Evolutionary conservation across 1,140 invertebrate species (phyloP).

Genomic region (Lepidurus apus): DNA sequence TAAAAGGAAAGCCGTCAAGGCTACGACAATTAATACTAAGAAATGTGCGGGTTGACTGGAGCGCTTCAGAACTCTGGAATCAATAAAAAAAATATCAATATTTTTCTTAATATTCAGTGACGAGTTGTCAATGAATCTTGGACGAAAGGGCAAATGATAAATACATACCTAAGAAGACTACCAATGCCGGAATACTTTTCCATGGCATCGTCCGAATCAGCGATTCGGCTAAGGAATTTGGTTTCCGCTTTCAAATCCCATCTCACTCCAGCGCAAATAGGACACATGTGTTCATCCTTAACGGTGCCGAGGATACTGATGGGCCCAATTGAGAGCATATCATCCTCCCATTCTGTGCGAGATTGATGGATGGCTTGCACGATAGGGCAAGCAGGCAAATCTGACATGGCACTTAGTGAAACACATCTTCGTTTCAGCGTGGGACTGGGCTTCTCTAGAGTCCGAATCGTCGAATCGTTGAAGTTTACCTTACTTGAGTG

Average conservation of each 20-base stretch:
- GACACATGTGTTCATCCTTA: neutral
- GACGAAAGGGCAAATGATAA: neutral
- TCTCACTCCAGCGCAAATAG: neutral
- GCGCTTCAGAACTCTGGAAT: slow-evolving; percentile 57
- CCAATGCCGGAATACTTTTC: neutral
- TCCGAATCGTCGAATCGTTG: neutral
- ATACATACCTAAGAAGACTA: neutral
- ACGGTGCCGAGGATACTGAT: neutral
- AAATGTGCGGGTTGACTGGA: slow-evolving; percentile 70
- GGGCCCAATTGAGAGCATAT: neutral
- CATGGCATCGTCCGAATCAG: slow-evolving; percentile 4
- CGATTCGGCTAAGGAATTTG: neutral
- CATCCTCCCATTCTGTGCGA: slow-evolving; percentile 14
- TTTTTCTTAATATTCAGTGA: neutral
- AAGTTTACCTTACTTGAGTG: neutral
- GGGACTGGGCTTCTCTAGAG: neutral
- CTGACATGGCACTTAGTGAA: slow-evolving; percentile 27
- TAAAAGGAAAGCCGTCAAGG: slow-evolving; percentile 55
- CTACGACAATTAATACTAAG: slow-evolving; percentile 57
- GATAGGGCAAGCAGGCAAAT: slow-evolving; percentile 24
- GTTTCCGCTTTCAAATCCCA: neutral
- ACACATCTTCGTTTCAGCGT: slow-evolving; percentile 27
- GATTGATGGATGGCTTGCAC: neutral
- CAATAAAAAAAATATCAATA: neutral
- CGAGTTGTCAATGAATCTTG: neutral